Evolutionary conservation across 2,113 vertebrate species (phyloP).

Genomic region (Hippopotamus amphibius): DNA sequence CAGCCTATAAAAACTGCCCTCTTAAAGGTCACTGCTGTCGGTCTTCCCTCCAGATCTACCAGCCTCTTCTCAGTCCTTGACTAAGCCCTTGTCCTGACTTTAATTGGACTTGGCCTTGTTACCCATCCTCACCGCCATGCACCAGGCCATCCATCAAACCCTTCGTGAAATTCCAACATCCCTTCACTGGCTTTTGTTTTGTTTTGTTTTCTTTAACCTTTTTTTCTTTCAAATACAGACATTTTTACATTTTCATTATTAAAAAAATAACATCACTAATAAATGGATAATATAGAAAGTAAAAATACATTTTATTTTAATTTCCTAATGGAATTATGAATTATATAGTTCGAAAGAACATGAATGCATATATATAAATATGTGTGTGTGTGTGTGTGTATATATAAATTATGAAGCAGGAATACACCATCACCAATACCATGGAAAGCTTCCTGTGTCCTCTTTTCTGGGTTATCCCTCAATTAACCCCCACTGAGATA

Average conservation of each 20-base stretch:
- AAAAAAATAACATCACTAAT: slow-evolving; percentile 36
- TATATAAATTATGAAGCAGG: neutral
- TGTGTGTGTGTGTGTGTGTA: neutral
- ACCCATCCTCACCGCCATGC: neutral
- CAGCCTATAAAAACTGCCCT: slow-evolving; percentile 62
- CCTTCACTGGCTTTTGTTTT: neutral
- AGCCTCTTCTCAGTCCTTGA: slow-evolving; percentile 4
- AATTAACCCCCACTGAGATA: neutral
- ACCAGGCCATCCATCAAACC: neutral
- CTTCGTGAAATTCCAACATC: neutral
- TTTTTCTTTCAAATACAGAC: neutral
- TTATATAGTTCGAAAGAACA: neutral
- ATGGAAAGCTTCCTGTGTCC: neutral
- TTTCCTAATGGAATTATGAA: neutral
- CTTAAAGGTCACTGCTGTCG: slow-evolving; percentile 60
- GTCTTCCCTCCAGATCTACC: neutral
- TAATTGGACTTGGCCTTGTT: neutral
- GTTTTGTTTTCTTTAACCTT: neutral
- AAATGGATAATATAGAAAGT: neutral
- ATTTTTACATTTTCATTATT: slow-evolving; percentile 35
- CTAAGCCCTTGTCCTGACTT: slow-evolving; percentile 8
- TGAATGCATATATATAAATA: neutral
- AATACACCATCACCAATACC: neutral
- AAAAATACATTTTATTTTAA: neutral
- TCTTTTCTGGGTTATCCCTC: neutral